Base-by-base conservation (phyloP, 2,888 invertebrate species). In the Cabera pusaria region DNA sequence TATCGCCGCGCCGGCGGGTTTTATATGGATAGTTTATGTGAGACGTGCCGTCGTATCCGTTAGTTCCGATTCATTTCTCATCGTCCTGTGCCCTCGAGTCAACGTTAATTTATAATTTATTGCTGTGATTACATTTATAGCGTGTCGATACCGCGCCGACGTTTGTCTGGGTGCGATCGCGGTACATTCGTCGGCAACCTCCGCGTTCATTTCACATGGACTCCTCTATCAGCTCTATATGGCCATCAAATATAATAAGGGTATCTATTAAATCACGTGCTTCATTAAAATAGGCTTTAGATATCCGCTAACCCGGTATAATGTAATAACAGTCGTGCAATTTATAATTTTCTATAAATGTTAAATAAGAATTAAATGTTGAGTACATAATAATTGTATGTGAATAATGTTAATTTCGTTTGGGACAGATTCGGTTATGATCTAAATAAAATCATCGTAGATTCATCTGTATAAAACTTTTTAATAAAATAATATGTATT, bases 61-160 rank as follows among this genome's bases (percentile, higher is more conserved):
- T 72, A 62, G 75, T 80, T 78, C 74, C 62, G 70, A 70, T 68
- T 71, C 72, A 67, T 73, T 77, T 70, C 4, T 73, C 79, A 71
- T 76, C 69, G 74, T 77, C 73, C 74, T 63, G 75, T 72, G 68
- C 79, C 74, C 65, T 71, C 72, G 71, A 72, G 56, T 71, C 64
- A 61, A 59, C 64, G 71, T 56, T 80, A 69, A 76, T 72, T n/a
- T 81, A 77, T 85, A 80, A 83, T 86, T 86, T 82, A 81, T 69
- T 79, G 80, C 84, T 86, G 85, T 87, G 84, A 87, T 87, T 85
- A 85, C 80, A 82, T 80, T 76, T 82, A 79, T 82, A 74, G 77
- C 74, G 28, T 28, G 34, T 33, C 38, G 22, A 32, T 33, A 31
- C 39, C 31, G 73, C 73, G n/a, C n/a, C n/a, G n/a, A 73, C 29